phyloP scores from a whole-genome alignment of 2,888 invertebrate species.

The Amorpha juglandis region DNA sequence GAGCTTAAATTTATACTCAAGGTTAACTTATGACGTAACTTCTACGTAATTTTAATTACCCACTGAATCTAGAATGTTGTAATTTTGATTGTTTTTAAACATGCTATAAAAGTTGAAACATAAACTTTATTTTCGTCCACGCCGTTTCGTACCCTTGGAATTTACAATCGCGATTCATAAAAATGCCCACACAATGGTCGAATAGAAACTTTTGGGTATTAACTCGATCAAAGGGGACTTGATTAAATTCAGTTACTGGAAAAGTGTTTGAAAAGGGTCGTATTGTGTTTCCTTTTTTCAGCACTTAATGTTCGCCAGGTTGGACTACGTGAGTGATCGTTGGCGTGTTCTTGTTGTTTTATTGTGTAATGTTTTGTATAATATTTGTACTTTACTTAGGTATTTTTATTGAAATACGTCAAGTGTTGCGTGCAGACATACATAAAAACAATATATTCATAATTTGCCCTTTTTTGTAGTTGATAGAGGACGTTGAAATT shows the following conservation, averaged over 20 bases:
- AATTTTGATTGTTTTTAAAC: slow-evolving; percentile 12
- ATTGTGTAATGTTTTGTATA: not conserved
- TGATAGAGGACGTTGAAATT: slow-evolving; percentile 8
- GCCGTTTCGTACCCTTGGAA: slow-evolving; percentile 4
- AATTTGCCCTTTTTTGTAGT: not conserved
- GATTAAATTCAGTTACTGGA: not conserved
- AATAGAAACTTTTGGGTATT: not conserved
- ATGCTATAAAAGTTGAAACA: not conserved
- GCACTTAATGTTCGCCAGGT: not conserved
- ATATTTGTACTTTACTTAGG: not conserved
- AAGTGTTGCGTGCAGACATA: slow-evolving; percentile 3
- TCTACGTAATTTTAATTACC: slow-evolving; percentile 11
- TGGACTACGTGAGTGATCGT: not conserved
- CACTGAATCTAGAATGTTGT: slow-evolving; percentile 11
- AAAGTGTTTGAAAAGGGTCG: not conserved
- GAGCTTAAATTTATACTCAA: slow-evolving; percentile 6
- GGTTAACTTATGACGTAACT: slow-evolving; percentile 4
- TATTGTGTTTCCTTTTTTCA: not conserved
- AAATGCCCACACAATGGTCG: slow-evolving; percentile 2
- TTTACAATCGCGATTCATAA: not conserved
- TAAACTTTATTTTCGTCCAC: not conserved
- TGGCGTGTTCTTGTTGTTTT: slow-evolving; percentile 2
- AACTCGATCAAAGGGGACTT: not conserved
- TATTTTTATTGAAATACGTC: slow-evolving; percentile 3
- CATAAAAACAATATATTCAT: not conserved